Conservation (phyloP, 2,888 invertebrate species). For the Polymixis lichenea region DNA sequence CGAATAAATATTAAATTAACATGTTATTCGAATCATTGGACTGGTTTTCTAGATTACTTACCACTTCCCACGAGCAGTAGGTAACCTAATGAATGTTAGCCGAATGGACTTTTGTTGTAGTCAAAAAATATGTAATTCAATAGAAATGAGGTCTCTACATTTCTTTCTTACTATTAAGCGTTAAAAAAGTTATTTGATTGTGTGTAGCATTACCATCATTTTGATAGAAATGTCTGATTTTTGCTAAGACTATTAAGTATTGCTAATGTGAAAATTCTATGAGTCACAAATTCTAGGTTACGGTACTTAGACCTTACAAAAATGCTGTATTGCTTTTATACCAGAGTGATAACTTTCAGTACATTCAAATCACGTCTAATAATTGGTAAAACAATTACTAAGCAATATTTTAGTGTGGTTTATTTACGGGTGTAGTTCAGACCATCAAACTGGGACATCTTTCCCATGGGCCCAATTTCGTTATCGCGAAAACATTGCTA, state of each 20-base stretch:
- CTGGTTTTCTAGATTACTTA: conserved; percentile 28
- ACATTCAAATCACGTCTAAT: not conserved
- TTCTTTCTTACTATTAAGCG: not conserved
- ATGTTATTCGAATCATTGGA: conserved; percentile 30
- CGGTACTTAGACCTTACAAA: not conserved
- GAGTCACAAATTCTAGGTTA: not conserved
- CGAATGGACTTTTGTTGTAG: conserved; percentile 29
- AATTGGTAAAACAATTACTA: not conserved
- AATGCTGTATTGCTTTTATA: not conserved
- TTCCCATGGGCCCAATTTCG: too few species aligned
- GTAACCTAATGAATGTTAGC: conserved; percentile 13
- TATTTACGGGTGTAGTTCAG: not conserved
- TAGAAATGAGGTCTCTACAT: not conserved
- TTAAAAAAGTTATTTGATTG: not conserved
- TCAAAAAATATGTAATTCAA: not conserved
- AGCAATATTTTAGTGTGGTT: not conserved
- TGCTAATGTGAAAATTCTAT: not conserved
- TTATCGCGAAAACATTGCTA: too few species aligned
- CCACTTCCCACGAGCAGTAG: not conserved
- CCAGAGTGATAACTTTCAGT: not conserved
- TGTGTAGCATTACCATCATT: not conserved
- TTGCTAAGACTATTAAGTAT: not conserved
- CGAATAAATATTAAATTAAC: conserved; percentile 12
- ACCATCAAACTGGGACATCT: too few species aligned
- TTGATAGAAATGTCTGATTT: not conserved